A percentile compares a stretch with the other conserved stretches of the same genome.
Conservation (phyloP, 2,888 invertebrate genomes). For the Thereva nobilitata region DNA sequence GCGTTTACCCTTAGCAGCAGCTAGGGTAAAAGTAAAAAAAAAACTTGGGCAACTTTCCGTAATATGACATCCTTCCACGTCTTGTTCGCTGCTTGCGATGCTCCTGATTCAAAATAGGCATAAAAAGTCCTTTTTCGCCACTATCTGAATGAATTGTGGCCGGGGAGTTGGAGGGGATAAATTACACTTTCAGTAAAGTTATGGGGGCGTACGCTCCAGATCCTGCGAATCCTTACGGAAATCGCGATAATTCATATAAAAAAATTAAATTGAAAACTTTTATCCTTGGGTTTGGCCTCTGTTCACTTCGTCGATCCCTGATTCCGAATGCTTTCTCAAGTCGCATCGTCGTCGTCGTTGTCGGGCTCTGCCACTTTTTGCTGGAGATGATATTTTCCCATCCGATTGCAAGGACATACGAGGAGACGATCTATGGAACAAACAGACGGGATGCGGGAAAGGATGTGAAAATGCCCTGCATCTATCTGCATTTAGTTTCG, state of each 20-base stretch:
- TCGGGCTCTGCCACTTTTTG: too few relatives aligned
- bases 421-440: too few relatives aligned
- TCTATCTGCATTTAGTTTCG: not conserved
- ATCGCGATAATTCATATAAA: not conserved
- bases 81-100: not conserved
- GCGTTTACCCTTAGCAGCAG: too few relatives aligned
- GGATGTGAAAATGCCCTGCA: not conserved
- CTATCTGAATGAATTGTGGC: constrained; percentile 12
- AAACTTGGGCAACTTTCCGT: constrained; percentile 9
- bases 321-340: too few relatives aligned
- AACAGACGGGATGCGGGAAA: not conserved
- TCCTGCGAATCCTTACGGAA: not conserved
- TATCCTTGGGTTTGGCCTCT: not conserved
- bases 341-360: too few relatives aligned
- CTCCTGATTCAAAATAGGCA: constrained; percentile 9
- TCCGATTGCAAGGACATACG: too few relatives aligned
- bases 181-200: constrained; percentile 15
- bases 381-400: too few relatives aligned
- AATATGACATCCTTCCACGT: not conserved
- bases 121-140: constrained; percentile 17
- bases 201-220: not conserved
- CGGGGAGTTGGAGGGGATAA: not conserved
- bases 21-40: not conserved
- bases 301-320: too few relatives aligned
- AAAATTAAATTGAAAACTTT: constrained; percentile 27